Percentiles rank a stretch among this genome's conserved stretches.
Conservation (phyloP, 1,140 invertebrate genomes). For the Orchestia grillus region DNA sequence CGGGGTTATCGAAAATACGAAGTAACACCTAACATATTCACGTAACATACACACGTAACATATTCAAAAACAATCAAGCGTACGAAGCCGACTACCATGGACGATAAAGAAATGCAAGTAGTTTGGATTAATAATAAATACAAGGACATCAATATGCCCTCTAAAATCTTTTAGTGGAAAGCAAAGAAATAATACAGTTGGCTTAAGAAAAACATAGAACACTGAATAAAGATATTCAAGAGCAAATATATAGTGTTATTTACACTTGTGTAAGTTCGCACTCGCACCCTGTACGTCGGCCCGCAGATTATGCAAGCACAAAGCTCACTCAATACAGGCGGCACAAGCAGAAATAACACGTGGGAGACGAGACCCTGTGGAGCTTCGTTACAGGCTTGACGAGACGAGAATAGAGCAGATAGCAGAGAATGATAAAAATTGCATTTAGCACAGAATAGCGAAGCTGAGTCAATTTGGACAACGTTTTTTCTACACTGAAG, state of each 20-base stretch:
- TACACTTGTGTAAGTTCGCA: neutral
- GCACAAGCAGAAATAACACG: neutral
- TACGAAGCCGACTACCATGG: neutral
- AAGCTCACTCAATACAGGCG: neutral
- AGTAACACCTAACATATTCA: neutral
- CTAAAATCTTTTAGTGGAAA: no score
- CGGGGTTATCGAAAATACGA: neutral
- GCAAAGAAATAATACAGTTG: no score
- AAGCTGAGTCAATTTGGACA: neutral
- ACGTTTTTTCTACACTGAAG: neutral
- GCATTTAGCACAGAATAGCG: neutral
- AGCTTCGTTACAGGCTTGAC: neutral
- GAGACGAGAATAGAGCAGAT: neutral
- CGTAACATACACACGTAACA: no score
- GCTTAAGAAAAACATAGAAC: neutral
- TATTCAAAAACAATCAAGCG: neutral
- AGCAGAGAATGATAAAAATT: neutral
- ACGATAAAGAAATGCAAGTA: neutral
- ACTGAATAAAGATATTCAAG: neutral
- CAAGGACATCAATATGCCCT: no score
- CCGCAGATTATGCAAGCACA: neutral
- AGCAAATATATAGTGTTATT: neutral
- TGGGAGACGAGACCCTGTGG: neutral
- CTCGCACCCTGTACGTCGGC: neutral
- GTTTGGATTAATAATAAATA: neutral